phyloP scores from a whole-genome alignment of 1,140 invertebrate species.

The Atopsyche davidsoni region DNA sequence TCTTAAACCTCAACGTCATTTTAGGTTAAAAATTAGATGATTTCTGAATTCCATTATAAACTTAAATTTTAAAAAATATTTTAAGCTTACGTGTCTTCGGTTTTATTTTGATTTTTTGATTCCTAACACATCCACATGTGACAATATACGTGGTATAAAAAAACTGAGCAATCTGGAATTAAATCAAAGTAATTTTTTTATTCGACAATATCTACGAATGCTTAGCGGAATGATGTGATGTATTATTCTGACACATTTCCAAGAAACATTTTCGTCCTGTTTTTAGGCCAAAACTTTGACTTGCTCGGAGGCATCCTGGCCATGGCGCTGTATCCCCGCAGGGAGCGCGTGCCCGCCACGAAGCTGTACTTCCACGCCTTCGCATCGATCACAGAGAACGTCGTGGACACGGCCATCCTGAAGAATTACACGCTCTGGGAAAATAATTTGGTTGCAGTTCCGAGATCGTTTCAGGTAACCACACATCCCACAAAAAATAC shows the following conservation, averaged over 20 bases:
- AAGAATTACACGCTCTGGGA: slow-evolving; percentile 32
- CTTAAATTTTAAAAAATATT: too few species aligned
- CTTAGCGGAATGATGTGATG: too few species aligned
- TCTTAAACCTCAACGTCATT: too few species aligned
- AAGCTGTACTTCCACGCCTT: slow-evolving; percentile 57
- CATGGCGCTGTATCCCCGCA: slow-evolving; percentile 55
- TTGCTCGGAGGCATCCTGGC: slow-evolving; percentile 70
- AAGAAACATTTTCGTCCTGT: neutral
- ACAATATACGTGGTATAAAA: too few species aligned
- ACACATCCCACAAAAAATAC: slow-evolving; percentile 54
- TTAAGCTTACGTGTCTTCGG: too few species aligned
- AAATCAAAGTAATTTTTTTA: too few species aligned
- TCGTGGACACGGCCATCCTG: slow-evolving; percentile 49
- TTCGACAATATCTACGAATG: too few species aligned
- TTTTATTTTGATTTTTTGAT: too few species aligned
- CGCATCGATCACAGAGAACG: slow-evolving; percentile 50
- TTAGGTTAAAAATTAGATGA: too few species aligned
- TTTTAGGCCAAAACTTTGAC: slow-evolving; percentile 58
- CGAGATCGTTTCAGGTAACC: slow-evolving; percentile 34
- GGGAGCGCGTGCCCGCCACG: slow-evolving; percentile 53
- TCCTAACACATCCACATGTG: too few species aligned
- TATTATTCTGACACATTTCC: neutral
- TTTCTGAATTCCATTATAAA: too few species aligned
- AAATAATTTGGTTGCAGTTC: neutral
- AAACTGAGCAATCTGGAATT: too few species aligned